phyloP scores from a whole-genome alignment of 2,113 vertebrate species.

The Pangasianodon hypophthalmus region DNA sequence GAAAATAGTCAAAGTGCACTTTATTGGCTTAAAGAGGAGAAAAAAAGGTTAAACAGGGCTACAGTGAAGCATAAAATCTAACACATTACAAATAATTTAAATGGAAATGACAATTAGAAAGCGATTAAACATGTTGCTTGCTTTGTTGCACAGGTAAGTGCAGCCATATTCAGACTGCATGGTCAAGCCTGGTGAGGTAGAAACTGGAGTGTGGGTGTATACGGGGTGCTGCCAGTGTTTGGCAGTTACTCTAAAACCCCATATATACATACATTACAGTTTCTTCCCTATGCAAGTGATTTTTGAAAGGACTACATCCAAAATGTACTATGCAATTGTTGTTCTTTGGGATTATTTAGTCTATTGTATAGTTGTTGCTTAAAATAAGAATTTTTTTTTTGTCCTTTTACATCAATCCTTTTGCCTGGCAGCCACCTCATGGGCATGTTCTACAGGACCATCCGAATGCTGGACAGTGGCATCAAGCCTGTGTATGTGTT shows the following conservation, averaged over 20 bases:
- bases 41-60: too few species aligned
- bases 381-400: background rate
- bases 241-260: background rate
- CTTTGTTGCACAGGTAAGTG: too few species aligned
- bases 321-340: background rate
- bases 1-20: background rate
- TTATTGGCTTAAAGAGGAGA: too few species aligned
- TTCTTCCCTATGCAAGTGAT: background rate
- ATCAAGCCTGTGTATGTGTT: constrained; percentile 96
- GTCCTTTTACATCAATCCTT: background rate
- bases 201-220: background rate
- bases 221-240: background rate
- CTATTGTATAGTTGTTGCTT: background rate
- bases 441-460: constrained; percentile 98
- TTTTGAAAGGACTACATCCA: background rate
- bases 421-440: constrained; percentile 82
- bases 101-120: too few species aligned
- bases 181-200: background rate
- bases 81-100: background rate
- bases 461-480: constrained; percentile 93
- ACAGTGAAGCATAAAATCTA: background rate
- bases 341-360: background rate
- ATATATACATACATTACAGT: background rate
- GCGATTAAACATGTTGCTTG: background rate
- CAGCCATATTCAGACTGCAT: background rate